Conservation (phyloP, 2,113 vertebrate species). For the pig (Sus scrofa) region T2T-Sscrofa CM000818.6:70374501-70375000, state of each 20-base stretch:
- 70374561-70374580: neutral
- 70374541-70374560: neutral
- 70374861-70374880: neutral
- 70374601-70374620: neutral
- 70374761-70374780: neutral
- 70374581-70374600: neutral
- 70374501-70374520: neutral
- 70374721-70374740: neutral
- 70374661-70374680: neutral
- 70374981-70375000: constrained; percentile 29
- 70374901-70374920: neutral
- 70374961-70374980: neutral
- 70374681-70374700: neutral
- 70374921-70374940: neutral
- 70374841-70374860: neutral
- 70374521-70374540: neutral
- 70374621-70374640: neutral
- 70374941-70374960: neutral
- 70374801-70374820: neutral
- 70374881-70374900: neutral
- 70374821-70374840: neutral
- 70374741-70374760: neutral
- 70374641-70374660: neutral
- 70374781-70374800: neutral
- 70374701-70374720: neutral